A percentile compares a stretch with the other conserved stretches of the same genome.
phyloP scores from a whole-genome alignment of 2,113 vertebrate species.

The Hemiscyllium ocellatum region DNA sequence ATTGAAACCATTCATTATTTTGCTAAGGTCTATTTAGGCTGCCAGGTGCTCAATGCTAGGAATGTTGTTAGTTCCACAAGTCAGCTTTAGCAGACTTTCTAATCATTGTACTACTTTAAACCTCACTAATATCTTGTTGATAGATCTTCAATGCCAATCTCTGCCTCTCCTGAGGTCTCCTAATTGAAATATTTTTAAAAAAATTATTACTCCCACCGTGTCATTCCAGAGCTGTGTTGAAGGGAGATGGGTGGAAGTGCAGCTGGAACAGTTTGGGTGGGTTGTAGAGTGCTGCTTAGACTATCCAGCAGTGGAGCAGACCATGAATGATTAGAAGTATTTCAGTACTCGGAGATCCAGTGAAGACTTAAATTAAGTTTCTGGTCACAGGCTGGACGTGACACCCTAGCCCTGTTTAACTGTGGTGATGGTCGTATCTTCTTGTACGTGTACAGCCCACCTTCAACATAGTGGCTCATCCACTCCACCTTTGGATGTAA shows the following conservation, averaged over 20 bases:
- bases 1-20: slow-evolving; percentile 7
- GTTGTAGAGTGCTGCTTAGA: too few relatives aligned
- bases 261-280: too few relatives aligned
- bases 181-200: neutral
- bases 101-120: neutral
- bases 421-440: neutral
- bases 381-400: neutral
- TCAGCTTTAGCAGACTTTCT: neutral
- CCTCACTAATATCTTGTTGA: neutral
- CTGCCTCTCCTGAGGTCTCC: too few relatives aligned
- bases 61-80: neutral
- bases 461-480: neutral
- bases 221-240: too few relatives aligned
- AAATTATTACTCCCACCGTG: too few relatives aligned
- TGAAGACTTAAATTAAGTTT: neutral
- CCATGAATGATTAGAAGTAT: too few relatives aligned
- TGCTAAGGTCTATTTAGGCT: neutral
- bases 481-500: neutral
- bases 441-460: neutral
- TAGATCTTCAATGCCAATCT: neutral
- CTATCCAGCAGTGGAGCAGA: too few relatives aligned
- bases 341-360: neutral
- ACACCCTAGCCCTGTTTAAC: neutral
- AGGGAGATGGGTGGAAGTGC: too few relatives aligned
- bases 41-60: neutral